These are phyloP conservation scores for Podarcis cretensis DNA, from an alignment of 2,113 vertebrate species.

Conservation along the genomic window DNA sequence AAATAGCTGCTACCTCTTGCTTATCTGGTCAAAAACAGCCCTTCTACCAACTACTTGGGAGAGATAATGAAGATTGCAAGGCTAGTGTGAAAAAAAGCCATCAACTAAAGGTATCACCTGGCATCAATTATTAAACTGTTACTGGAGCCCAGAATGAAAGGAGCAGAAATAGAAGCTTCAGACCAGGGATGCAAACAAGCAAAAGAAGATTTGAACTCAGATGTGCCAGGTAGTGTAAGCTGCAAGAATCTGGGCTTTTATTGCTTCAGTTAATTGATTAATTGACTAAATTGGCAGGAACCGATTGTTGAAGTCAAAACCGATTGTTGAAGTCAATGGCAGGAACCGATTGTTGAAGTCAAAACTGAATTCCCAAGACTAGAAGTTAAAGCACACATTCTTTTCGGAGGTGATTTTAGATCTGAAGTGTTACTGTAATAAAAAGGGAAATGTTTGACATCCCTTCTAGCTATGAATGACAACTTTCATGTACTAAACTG, in stretches of 20 bases:
- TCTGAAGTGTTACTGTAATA: background rate
- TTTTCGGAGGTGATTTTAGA: background rate
- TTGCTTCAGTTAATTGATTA: background rate
- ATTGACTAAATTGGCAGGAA: background rate
- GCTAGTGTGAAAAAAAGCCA: background rate
- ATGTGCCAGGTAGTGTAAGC: background rate
- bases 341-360: background rate
- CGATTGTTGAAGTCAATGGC: too few species aligned
- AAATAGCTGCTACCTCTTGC: constrained; percentile 6
- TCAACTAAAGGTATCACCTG: fast-evolving
- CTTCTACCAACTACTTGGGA: constrained; percentile 12
- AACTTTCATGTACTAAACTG: background rate
- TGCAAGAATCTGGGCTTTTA: background rate
- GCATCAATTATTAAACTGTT: constrained; percentile 8
- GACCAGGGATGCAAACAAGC: background rate
- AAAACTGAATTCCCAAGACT: background rate
- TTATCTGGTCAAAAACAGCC: background rate
- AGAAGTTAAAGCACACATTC: background rate
- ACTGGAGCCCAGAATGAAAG: background rate
- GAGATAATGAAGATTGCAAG: constrained; percentile 22
- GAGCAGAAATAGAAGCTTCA: background rate
- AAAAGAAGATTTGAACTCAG: background rate
- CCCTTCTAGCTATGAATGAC: background rate
- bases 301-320: background rate
- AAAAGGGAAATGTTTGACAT: background rate